Evolutionary conservation across 2,113 vertebrate species (phyloP), one percentile per base, ranked within the genome.

Genomic region (Ochotona curzoniae): DNA sequence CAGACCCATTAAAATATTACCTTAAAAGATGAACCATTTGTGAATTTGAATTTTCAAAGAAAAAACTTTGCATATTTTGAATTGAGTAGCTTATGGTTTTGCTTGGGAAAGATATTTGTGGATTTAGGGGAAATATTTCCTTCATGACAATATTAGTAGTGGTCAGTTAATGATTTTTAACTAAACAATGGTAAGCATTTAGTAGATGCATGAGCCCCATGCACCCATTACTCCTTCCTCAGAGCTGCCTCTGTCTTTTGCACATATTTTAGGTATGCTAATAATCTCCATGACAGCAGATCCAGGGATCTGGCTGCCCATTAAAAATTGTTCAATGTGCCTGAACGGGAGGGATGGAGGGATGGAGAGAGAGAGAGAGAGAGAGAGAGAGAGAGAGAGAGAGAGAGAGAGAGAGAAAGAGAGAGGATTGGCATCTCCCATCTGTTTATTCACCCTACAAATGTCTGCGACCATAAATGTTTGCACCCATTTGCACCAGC

Each of bases 1-100:
- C 79, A 90, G 64, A 87, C 66, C 66, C 78, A 94, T 93, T 95
- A 93, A 75, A 75, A 92, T 61, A 74, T 49, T 91, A 35, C 35
- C 87, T 94, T 90, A 75, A 81, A 44, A 93, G 28, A 83, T 80
- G 54, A 60, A 7, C 15, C 54, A 63, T 91, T 95, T 94, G 71
- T 83, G 80, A 86, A 93, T 90, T 49, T 89, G 78, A 26, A 87
- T 95, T 95, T 93, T 94, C 80, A 78, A 87, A 93, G 23, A 93
- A 83, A 87, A 76, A 14, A 30, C 15, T 93, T 23, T 73, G 32
- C 9, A 7, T 87, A 61, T 89, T 93, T 95, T 87, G 26, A 93
- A 89, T 26, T 89, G 66, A 87, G 64, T 38, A 79, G 54, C 11
- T 95, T 85, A 67, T 1, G 5, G 4, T 63, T 91, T 86, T 95